Evolutionary conservation across 2,113 vertebrate species (phyloP), one percentile per base, ranked within the genome.

Genomic region (Amazona vittata): DNA sequence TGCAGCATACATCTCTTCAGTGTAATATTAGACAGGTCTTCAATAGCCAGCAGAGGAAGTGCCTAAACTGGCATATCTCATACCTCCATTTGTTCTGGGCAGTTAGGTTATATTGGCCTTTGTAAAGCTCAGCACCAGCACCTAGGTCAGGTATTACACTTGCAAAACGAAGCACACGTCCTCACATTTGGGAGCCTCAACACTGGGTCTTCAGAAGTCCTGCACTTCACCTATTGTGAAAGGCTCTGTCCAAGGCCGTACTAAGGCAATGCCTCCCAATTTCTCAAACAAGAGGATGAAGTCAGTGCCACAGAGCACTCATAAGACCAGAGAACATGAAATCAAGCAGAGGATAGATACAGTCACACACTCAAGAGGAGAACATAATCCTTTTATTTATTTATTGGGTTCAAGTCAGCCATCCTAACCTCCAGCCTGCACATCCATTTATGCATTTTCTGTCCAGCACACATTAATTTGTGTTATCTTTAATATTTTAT

Each of bases 161-260:
- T 14, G 8, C 15, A 59, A 63, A 79, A 71, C 0, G 0, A 69
- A 46, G 22, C 1, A 3, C 17, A 10, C 0, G 0, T 15, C 2
- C 12, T 47, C 15, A 14, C 3, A 4, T 20, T 28, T 55, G 18
- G 39, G 33, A 94, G 15, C 6, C 10, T 49, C 9, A 21, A 53
- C 5, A 29, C 5, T 0, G 4, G 44, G 11, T 26, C 39, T 46
- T 25, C 67, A 80, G 18, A 29, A 85, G 55, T 65, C 28, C 71
- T 39, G 43, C 14, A 19, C 33, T 15, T 37, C 29, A 64, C 6
- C 62, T 6, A 9, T 10, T 1, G 2, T 3, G 19, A 39, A 29
- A 50, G n/a, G 10, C 8, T 33, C 60, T 53, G 29, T 28, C 31
- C 3, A 0, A 14, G 24, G 12, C 8, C 28, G 16, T 33, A 10